Evolutionary conservation across 2,113 vertebrate species (phyloP).

Genomic region (Nerophis lumbriciformis): DNA sequence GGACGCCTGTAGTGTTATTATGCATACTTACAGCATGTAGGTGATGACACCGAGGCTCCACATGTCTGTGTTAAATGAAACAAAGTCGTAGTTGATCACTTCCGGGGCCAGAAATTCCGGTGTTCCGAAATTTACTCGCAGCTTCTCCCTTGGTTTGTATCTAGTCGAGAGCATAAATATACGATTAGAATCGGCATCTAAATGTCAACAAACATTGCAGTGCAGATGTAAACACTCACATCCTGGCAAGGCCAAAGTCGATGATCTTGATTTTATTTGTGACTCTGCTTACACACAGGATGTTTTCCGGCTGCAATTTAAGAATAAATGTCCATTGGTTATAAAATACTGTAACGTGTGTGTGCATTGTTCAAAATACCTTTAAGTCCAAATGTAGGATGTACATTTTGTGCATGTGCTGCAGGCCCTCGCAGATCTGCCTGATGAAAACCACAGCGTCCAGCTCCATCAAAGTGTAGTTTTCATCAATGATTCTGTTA

Average conservation of each 20-base stretch:
- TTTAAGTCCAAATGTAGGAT: conserved; percentile 95
- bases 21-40: conserved; percentile 90
- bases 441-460: conserved; percentile 88
- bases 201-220: not conserved
- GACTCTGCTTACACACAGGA: conserved; percentile 72
- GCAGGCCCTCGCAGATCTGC: conserved; percentile 93
- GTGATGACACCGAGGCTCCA: conserved; percentile 96
- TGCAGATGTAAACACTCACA: conserved; percentile 48
- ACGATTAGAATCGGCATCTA: not conserved
- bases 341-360: too few species aligned
- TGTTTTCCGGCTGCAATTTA: conserved; percentile 72
- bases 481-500: conserved; percentile 92
- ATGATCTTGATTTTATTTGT: conserved; percentile 78
- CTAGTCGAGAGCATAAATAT: conserved; percentile 51
- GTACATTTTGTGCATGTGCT: conserved; percentile 96
- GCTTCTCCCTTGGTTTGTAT: conserved; percentile 92
- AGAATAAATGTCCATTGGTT: conserved; percentile 7
- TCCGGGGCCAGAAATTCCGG: conserved; percentile 96
- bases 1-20: too few species aligned
- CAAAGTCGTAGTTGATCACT: conserved; percentile 92
- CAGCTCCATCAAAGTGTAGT: conserved; percentile 89
- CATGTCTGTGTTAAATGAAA: conserved; percentile 97
- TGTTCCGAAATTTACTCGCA: conserved; percentile 92
- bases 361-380: conserved; percentile 64
- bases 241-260: conserved; percentile 74